Evolutionary conservation across 2,797 vertebrate species (phyloP), one percentile per base, ranked within the genome.

Genomic region (Crenichthys baileyi): DNA sequence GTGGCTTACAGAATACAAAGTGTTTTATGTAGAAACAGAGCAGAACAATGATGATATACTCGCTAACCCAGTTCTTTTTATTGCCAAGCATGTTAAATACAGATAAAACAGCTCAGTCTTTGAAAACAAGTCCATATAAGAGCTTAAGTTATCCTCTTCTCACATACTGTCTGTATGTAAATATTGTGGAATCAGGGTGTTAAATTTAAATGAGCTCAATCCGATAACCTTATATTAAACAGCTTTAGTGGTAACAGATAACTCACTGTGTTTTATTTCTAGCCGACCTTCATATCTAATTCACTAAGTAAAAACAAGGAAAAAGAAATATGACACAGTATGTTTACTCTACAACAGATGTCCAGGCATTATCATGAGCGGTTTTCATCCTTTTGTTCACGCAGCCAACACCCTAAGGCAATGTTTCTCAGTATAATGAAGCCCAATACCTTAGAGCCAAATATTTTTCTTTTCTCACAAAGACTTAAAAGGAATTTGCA

Each of bases 131-230:
- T 75, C 84, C 83, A 81, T 88, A 83, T 86, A 88, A 84, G 80
- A 84, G 36, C 55, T 73, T 26, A 56, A 75, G 72, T 73, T 50
- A 75, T 18, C 72, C 39, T 79, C 39, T 46, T 56, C 39, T 55
- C 67, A 70, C 4, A 70, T 7, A 26, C 72, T 55, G 65, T 84
- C 76, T 39, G 7, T 86, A 92, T 90, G 91, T 85, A 92, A 92
- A 92, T 89, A 22, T 29, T 71, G 46, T 50, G 22, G 68, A 36
- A 74, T 67, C 76, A 65, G 50, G 73, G 58, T 67, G 78, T 11
- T 72, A 39, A 60, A 91, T 94, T 94, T 92, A 89, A 89, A 80
- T 91, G 9, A 20, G 70, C 79, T 29, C 24, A 73, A 81, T 83
- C 82, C 81, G 90, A 93, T 92, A 83, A 83, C 44, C 6, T 29